Evolutionary conservation across 2,888 invertebrate species (phyloP), one percentile per base, ranked within the genome.

Genomic region (Melitaea athalia): DNA sequence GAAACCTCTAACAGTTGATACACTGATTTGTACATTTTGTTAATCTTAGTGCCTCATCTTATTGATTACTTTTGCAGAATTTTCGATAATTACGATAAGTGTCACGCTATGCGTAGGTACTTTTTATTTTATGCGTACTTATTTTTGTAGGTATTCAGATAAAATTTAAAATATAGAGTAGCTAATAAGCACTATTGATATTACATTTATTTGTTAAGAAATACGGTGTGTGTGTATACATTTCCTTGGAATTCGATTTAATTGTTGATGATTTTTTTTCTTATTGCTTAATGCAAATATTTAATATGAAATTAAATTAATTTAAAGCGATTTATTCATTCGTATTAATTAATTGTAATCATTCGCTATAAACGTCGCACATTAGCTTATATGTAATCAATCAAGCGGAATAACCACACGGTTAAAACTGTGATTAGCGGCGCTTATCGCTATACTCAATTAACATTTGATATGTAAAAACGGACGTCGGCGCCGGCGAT

Each of bases 371-470:
- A 8, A n/a, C n/a, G 14, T 55, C 38, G n/a, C 33, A 3, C 12
- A 53, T 53, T 31, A n/a, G 15, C 10, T 31, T 33, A 55, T 12
- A 38, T 52, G 55, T 53, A 24, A 55, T 42, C 47, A 60, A 45
- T 53, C 42, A 62, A 24, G 52, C 15, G 47, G 15, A 49, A 63
- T 69, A 45, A 65, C 33, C 33, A 53, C 33, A 63, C 17, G 49
- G 55, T 33, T 53, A 60, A 67, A 69, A 68, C 63, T 64, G 49
- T 33, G 66, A 74, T 74, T 64, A 70, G 38, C 69, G 42, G 62
- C 60, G 67, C 65, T 72, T 71, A 76, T 75, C 68, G 50, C 43
- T 61, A 52, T 62, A 57, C 49, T 61, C 55, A 55, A 67, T 69
- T 71, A 65, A 53, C 64, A 59, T 61, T 43, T 63, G 59, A 63